A percentile compares a stretch with the other conserved stretches of the same genome.
These are phyloP conservation scores for Machimus atricapillus DNA, from an alignment of 2,888 invertebrate species.

Conservation along the genomic window DNA sequence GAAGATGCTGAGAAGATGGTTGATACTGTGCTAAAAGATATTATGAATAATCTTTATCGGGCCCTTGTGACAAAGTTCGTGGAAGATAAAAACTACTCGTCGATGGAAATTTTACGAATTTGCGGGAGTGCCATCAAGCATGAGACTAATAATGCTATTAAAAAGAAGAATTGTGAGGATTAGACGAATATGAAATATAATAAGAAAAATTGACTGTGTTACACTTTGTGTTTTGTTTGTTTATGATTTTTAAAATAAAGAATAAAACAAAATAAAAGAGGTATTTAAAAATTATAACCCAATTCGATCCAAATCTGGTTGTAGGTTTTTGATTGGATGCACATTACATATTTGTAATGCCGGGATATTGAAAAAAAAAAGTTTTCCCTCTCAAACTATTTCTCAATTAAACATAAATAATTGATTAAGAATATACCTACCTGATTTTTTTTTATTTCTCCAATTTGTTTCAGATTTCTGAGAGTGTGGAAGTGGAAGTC, in stretches of 20 bases:
- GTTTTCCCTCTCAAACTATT: no score
- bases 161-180: conserved; percentile 4
- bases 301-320: no score
- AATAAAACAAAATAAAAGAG: no score
- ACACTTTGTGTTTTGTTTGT: neutral
- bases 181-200: neutral
- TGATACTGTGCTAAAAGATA: conserved; percentile 49
- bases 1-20: neutral
- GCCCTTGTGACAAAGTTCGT: conserved; percentile 49
- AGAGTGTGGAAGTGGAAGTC: no score
- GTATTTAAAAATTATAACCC: no score
- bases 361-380: no score
- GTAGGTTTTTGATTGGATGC: no score
- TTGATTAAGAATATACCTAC: no score
- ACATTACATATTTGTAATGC: no score
- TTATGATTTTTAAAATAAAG: neutral
- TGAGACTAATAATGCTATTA: conserved; percentile 52
- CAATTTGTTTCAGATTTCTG: no score
- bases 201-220: neutral
- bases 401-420: no score
- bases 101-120: conserved; percentile 49
- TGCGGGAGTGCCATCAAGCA: conserved; percentile 52
- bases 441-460: no score
- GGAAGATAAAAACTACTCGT: conserved; percentile 41
- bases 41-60: conserved; percentile 55